These are phyloP conservation scores for Gambelia wislizenii DNA, from an alignment of 2,797 vertebrate genomes.

Conservation along the genomic window DNA sequence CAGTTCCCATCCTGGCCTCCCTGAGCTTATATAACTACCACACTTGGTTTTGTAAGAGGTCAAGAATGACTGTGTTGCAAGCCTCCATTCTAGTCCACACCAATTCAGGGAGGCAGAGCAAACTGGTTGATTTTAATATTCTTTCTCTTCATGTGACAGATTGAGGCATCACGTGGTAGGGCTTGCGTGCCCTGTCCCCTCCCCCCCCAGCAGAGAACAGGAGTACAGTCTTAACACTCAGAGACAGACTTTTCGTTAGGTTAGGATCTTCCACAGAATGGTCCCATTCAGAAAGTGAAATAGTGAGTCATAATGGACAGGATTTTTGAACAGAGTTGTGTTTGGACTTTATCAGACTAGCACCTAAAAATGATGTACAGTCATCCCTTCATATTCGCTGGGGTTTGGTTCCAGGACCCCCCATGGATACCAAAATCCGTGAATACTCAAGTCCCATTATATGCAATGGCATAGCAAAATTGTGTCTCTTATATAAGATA, in stretches of 20 bases:
- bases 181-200: neutral
- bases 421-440: too few relatives aligned
- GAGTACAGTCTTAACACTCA: neutral
- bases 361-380: too few relatives aligned
- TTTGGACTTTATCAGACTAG: too few relatives aligned
- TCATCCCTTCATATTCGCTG: too few relatives aligned
- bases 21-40: slow-evolving; percentile 12
- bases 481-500: too few relatives aligned
- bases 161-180: neutral
- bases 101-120: neutral
- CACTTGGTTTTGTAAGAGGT: slow-evolving; percentile 8
- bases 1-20: neutral
- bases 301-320: neutral
- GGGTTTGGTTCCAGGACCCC: too few relatives aligned
- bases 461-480: too few relatives aligned
- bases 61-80: neutral
- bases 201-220: neutral
- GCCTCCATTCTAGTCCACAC: neutral
- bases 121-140: neutral
- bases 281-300: neutral
- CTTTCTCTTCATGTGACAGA: neutral
- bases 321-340: neutral
- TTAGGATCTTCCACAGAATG: neutral
- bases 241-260: neutral
- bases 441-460: too few relatives aligned